Evolutionary conservation across 2,888 invertebrate species (phyloP), one percentile per base, ranked within the genome.

Genomic region (Lagria hirta): DNA sequence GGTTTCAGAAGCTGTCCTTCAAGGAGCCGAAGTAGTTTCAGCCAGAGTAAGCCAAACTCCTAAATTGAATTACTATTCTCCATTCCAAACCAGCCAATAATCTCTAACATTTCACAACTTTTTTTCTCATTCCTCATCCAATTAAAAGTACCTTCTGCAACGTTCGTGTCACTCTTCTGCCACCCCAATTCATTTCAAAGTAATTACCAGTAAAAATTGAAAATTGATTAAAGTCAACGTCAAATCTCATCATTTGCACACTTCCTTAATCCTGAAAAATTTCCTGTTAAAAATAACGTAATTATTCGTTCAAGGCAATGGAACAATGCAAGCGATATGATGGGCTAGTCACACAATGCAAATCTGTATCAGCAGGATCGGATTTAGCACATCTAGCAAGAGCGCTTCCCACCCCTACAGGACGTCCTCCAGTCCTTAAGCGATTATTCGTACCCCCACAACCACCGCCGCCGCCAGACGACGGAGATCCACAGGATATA

Each of bases 241-340:
- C 35, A 15, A 23, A 5, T 7, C 12, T 16, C 5, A 16, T n/a
- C 27, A 7, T 20, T 36, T 34, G 16, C 3, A 10, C 11, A 10
- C n/a, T 27, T 18, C 10, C 24, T 36, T 34, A 23, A 23, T 46
- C 32, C 30, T 2, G 10, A 30, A 30, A 8, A 23, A 32, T 32
- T 41, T 20, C n/a, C 24, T n/a, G n/a, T n/a, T n/a, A n/a, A n/a
- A n/a, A n/a, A n/a, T n/a, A 16, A n/a, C 28, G 8, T 4, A 11
- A 26, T 52, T 47, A 51, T 66, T 65, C 21, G 15, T 12, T 1
- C 10, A 73, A 91, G 91, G 83, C 87, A 29, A 80, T 81, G 61
- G 89, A 89, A 62, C 90, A 92, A 66, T 81, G 84, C 14, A 82
- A 86, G 51, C 82, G 94, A 48, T 95, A 93, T 75, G 89, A 88